These are phyloP conservation scores for Tiliacea citrago DNA, from an alignment of 2,888 invertebrate genomes.

Conservation along the genomic window DNA sequence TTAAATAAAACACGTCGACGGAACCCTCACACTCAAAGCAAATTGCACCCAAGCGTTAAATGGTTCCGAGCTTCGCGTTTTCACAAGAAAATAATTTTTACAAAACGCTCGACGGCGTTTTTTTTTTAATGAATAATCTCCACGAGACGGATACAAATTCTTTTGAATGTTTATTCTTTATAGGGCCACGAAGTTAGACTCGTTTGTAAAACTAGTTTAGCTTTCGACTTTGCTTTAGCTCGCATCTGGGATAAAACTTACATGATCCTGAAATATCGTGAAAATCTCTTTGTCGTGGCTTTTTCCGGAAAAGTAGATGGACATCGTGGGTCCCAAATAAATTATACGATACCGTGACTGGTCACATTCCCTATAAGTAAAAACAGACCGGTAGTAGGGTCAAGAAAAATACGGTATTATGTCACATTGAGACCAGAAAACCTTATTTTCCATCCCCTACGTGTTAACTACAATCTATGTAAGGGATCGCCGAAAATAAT, in stretches of 20 bases:
- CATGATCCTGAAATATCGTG: conserved; percentile 19
- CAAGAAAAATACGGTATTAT: conserved; percentile 47
- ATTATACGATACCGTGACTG: conserved; percentile 27
- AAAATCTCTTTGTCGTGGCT: conserved; percentile 21
- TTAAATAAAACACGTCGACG: conserved; percentile 40
- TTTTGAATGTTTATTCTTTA: conserved; percentile 52
- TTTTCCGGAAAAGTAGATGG: conserved; percentile 24
- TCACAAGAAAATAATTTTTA: conserved; percentile 53
- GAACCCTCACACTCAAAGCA: conserved; percentile 53
- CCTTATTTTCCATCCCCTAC: conserved; percentile 52
- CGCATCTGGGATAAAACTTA: neutral
- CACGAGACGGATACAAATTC: conserved; percentile 49
- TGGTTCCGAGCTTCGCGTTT: conserved; percentile 46
- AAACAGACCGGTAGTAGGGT: conserved; percentile 32
- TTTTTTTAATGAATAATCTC: conserved; percentile 51
- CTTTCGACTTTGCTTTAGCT: conserved; percentile 21
- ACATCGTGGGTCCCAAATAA: conserved; percentile 40
- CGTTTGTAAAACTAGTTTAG: conserved; percentile 34
- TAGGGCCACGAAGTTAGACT: conserved; percentile 16
- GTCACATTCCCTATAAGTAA: conserved; percentile 32
- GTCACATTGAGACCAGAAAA: conserved; percentile 45
- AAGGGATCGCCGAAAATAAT: conserved; percentile 68
- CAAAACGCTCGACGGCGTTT: conserved; percentile 31
- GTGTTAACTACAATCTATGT: conserved; percentile 65
- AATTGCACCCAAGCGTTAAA: conserved; percentile 61